Percentiles rank a stretch among this genome's conserved stretches.
Conservation (phyloP, 1,140 invertebrate species). For the Lithobius niger region DNA sequence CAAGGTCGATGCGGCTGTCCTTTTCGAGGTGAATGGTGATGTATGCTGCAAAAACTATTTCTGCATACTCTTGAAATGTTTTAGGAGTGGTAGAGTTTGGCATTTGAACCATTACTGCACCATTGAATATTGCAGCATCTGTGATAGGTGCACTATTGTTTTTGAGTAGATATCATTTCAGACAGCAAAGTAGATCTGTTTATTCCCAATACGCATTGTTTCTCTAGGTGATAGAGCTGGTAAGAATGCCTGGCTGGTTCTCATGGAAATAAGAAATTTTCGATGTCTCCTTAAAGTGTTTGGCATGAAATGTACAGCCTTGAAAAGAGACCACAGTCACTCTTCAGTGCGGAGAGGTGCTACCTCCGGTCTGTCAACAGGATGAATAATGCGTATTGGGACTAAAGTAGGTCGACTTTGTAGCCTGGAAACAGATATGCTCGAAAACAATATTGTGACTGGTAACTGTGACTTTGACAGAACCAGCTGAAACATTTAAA, state of each 20-base stretch:
- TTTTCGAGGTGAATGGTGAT: not conserved
- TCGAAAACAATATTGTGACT: no score
- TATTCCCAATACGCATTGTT: not conserved
- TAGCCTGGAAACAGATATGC: no score
- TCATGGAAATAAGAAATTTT: not conserved
- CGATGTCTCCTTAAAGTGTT: not conserved
- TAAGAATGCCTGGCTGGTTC: not conserved
- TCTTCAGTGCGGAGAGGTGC: not conserved
- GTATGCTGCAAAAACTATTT: not conserved
- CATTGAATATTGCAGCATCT: no score
- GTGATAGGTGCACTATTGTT: not conserved
- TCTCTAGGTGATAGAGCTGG: not conserved
- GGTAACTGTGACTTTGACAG: no score
- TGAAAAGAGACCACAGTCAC: not conserved
- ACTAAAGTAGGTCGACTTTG: no score
- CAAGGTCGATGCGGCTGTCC: not conserved
- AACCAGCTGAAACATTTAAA: no score
- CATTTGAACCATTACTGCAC: not conserved
- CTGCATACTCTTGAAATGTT: not conserved
- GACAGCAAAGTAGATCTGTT: not conserved
- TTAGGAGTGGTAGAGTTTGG: no score
- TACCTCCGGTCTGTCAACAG: no score
- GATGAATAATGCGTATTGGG: no score
- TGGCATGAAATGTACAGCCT: not conserved
- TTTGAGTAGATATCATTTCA: not conserved